phyloP scores from a whole-genome alignment of 2,113 vertebrate genomes.

The Gnathochromis pfefferi region DNA sequence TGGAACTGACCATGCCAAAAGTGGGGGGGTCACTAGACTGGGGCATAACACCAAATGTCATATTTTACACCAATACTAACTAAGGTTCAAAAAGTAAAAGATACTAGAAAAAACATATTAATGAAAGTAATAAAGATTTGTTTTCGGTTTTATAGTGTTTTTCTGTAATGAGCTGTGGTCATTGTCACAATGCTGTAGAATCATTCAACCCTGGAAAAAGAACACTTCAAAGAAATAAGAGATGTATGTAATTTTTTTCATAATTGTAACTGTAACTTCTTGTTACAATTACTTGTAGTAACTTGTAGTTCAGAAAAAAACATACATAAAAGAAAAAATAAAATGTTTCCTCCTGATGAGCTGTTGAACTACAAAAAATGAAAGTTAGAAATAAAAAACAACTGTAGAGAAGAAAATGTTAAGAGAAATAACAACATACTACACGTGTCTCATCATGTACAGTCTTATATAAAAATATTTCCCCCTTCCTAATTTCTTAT shows the following conservation, averaged over 20 bases:
- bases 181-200: neutral
- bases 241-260: neutral
- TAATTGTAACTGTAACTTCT: neutral
- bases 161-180: neutral
- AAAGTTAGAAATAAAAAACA: neutral
- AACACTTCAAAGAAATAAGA: neutral
- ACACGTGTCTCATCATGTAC: neutral
- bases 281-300: neutral
- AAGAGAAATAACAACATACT: neutral
- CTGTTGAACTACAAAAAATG: neutral
- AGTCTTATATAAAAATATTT: neutral
- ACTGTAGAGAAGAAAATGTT: neutral
- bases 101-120: neutral
- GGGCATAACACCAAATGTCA: neutral
- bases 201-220: neutral
- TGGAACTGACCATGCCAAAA: neutral
- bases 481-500: neutral
- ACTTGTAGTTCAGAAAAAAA: neutral
- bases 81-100: neutral
- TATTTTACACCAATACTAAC: neutral
- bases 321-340: neutral
- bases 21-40: neutral
- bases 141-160: neutral
- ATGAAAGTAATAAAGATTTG: neutral
- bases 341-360: neutral